Conservation (phyloP, 2,797 vertebrate species). For the Semotilus atromaculatus region DNA sequence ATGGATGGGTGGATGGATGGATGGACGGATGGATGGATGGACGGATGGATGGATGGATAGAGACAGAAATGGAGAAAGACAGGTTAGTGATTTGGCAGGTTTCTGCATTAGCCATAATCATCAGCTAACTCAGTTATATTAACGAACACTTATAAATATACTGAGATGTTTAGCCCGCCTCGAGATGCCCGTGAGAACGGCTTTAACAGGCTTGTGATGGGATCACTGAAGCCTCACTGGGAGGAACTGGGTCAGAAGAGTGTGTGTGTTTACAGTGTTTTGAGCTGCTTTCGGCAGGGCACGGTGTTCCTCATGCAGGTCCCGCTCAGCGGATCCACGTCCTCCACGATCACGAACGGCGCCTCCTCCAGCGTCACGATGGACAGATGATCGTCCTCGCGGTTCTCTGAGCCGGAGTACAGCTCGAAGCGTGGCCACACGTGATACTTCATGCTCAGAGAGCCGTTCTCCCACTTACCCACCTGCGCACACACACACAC, state of each 20-base stretch:
- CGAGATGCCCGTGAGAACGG: too few relatives aligned
- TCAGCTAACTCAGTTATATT: background rate
- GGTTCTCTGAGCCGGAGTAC: conserved; percentile 88
- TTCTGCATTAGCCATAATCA: background rate
- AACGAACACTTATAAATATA: background rate
- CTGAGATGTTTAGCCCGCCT: background rate
- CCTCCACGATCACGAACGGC: conserved; percentile 97
- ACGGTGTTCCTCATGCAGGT: conserved; percentile 99
- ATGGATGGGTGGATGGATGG: too few relatives aligned
- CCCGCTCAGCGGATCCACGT: conserved; percentile 95
- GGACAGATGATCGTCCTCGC: conserved; percentile 95
- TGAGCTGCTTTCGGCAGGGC: conserved; percentile 93
- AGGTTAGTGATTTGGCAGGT: background rate
- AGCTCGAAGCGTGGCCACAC: conserved; percentile 96
- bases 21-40: too few relatives aligned
- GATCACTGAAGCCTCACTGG: background rate
- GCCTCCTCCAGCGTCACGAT: conserved; percentile 97
- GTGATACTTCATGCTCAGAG: conserved; percentile 96
- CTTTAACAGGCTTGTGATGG: background rate
- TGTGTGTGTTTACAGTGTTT: conserved; percentile 59
- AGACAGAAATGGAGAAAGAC: background rate
- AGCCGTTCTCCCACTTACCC: conserved; percentile 97
- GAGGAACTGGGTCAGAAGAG: background rate
- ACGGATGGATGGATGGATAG: too few relatives aligned
- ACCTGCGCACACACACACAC: conserved; percentile 74